Conservation (phyloP, 1,140 invertebrate genomes). For the Trinorchestia longiramus region DNA sequence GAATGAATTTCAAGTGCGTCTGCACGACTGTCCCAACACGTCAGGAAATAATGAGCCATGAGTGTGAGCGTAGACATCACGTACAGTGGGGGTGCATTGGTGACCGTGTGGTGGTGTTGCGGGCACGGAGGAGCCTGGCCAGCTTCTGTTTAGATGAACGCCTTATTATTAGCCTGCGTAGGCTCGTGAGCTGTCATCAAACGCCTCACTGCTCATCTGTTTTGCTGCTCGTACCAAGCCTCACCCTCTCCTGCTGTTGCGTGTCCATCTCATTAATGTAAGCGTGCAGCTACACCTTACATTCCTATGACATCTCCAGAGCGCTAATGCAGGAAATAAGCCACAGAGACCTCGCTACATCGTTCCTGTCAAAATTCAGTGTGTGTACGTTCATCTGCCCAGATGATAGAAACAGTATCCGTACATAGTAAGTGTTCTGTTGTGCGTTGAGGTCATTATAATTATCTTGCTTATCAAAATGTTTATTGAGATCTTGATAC, state of each 20-base stretch:
- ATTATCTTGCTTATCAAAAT: too few relatives aligned
- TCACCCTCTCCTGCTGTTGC: neutral
- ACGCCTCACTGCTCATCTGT: neutral
- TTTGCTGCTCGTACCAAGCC: neutral
- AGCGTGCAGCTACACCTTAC: too few relatives aligned
- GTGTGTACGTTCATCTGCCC: too few relatives aligned
- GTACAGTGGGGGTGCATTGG: too few relatives aligned
- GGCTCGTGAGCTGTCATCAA: neutral
- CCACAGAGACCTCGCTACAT: too few relatives aligned
- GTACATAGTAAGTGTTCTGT: too few relatives aligned
- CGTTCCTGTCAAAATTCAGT: too few relatives aligned
- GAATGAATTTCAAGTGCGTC: neutral
- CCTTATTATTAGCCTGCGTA: conserved; percentile 7
- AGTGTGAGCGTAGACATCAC: neutral
- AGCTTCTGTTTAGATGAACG: neutral
- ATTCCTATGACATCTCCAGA: neutral
- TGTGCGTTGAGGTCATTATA: too few relatives aligned
- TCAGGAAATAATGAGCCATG: neutral
- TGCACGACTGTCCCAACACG: neutral
- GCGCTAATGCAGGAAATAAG: neutral
- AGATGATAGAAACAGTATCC: too few relatives aligned
- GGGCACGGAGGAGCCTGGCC: neutral
- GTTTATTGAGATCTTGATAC: too few relatives aligned
- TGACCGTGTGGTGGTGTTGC: neutral
- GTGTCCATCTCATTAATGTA: too few relatives aligned